Evolutionary conservation across 1,140 invertebrate species (phyloP).

Genomic region (Trissolcus basalis): DNA sequence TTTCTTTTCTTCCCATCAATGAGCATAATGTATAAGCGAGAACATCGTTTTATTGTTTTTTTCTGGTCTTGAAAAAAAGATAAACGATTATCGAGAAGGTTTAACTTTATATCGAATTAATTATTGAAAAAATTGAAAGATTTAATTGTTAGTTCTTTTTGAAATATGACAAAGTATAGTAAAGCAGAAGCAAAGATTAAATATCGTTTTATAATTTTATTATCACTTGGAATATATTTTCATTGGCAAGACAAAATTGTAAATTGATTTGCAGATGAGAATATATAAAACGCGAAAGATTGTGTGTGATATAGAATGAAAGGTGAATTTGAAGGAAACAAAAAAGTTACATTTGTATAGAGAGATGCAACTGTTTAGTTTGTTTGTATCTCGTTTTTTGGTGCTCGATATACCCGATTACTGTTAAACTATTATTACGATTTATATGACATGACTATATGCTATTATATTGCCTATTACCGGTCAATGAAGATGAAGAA

Average conservation of each 20-base stretch:
- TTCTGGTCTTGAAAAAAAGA: neutral
- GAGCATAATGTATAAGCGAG: constrained; percentile 14
- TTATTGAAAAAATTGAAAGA: no score
- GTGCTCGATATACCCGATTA: constrained; percentile 71
- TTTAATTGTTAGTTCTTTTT: no score
- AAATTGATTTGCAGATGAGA: constrained; percentile 24
- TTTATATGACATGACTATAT: constrained; percentile 68
- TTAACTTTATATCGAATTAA: no score
- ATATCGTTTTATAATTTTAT: no score
- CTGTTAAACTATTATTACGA: constrained; percentile 71
- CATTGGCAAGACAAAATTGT: constrained; percentile 14
- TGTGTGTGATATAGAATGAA: constrained; percentile 13
- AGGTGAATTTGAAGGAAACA: constrained; percentile 39
- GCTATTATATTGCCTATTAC: constrained; percentile 69
- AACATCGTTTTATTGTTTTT: constrained; percentile 2
- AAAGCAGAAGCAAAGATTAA: neutral
- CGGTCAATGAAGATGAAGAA: constrained; percentile 64
- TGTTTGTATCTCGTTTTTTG: constrained; percentile 67
- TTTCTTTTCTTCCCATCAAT: constrained; percentile 36
- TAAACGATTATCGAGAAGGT: neutral
- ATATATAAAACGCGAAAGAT: constrained; percentile 21
- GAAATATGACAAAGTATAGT: no score
- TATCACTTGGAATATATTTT: no score
- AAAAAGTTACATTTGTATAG: constrained; percentile 59
- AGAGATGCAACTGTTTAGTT: constrained; percentile 63